Percentiles rank a stretch among this genome's conserved stretches.
Conservation (phyloP, 2,113 vertebrate species). For the Toxostoma redivivum region DNA sequence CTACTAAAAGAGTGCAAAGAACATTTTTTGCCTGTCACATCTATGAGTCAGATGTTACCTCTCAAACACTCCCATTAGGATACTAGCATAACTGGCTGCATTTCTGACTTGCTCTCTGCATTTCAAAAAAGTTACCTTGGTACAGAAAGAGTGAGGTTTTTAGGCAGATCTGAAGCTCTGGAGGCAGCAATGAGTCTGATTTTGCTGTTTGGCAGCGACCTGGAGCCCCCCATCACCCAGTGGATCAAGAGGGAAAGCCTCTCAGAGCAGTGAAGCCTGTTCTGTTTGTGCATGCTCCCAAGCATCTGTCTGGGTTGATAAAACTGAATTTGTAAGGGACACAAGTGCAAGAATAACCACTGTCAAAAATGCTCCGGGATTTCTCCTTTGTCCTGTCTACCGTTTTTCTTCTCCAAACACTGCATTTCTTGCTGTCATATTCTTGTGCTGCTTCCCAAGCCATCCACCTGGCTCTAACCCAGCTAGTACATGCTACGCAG, state of each 20-base stretch:
- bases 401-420: fast-evolving
- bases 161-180: background rate
- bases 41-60: background rate
- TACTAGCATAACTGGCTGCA: background rate
- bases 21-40: background rate
- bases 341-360: background rate
- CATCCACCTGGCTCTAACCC: background rate
- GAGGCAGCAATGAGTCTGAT: background rate
- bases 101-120: background rate
- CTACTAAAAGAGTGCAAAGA: background rate
- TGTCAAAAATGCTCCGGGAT: background rate
- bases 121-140: background rate
- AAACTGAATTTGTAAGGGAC: background rate
- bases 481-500: background rate
- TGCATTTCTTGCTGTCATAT: background rate
- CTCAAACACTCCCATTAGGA: background rate
- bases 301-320: background rate
- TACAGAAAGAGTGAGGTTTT: background rate
- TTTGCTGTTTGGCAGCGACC: background rate
- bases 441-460: background rate
- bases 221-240: fast-evolving
- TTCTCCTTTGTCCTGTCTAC: background rate
- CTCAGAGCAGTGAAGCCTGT: background rate
- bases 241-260: background rate
- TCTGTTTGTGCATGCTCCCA: background rate